Evolutionary conservation across 2,113 vertebrate species (phyloP), one percentile per base, ranked within the genome.

Genomic region (Heterochromis multidens): DNA sequence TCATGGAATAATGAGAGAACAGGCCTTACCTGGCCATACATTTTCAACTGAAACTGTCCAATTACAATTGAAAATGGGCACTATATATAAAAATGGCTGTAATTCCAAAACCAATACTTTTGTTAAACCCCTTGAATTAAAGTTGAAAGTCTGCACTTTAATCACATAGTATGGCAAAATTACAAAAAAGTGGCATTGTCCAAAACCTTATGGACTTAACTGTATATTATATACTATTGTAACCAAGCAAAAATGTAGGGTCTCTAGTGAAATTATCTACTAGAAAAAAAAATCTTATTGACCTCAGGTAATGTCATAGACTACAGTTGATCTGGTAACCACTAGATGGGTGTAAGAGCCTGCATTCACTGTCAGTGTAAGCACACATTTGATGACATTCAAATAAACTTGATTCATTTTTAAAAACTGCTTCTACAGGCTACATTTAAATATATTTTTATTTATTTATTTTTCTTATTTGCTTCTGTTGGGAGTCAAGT

Each of bases 311-410:
- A 33, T 65, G 4, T 37, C 10, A 43, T 27, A 43, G 25, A 25
- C 27, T 67, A 58, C 80, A 91, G 35, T 82, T 80, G 2, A 43
- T 11, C 23, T 27, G 21, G 33, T 79, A 49, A 86, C 91, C 91
- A 93, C 93, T 90, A 93, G 89, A 84, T 93, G 91, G 93, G 76
- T 87, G 89, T 90, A 87, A 86, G 6, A 80, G 54, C 87, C 83
- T 87, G n/a, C 54, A 40, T 54, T n/a, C n/a, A 27, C 11, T 37
- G 5, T 1, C 27, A 29, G 16, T 58, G 46, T 25, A 61, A 67
- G 25, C 4, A 70, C n/a, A 82, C 4, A 0, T 52, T 31, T 27
- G 13, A 37, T 21, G 59, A 61, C 7, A 37, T 74, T 9, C 17
- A 52, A 0, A 17, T 13, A 14, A 52, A 49, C 3, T 21, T 49